These are phyloP conservation scores for Sparus aurata DNA, from an alignment of 2,797 vertebrate genomes.

Conservation along the genomic window DNA sequence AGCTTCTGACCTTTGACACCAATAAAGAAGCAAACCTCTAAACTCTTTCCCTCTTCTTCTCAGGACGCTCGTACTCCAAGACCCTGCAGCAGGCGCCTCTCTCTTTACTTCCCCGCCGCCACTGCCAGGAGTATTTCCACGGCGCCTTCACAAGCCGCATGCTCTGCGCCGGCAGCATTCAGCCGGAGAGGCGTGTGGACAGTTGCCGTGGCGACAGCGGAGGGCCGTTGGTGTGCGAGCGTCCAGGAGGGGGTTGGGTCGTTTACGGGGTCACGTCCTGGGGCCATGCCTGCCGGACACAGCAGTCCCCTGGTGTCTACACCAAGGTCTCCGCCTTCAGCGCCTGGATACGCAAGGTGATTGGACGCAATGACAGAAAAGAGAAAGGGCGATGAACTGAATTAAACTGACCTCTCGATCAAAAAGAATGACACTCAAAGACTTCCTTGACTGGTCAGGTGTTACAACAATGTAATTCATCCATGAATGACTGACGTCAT, in stretches of 20 bases:
- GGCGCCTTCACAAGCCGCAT: slow-evolving; percentile 94
- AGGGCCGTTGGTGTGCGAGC: slow-evolving; percentile 94
- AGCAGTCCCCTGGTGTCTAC: slow-evolving; percentile 96
- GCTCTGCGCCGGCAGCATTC: slow-evolving; percentile 93
- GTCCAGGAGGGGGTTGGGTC: slow-evolving; percentile 90
- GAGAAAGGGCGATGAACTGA: slow-evolving; percentile 27
- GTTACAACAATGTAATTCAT: slow-evolving; percentile 14
- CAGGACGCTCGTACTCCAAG: slow-evolving; percentile 95
- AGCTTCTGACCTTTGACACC: neutral
- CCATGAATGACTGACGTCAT: slow-evolving; percentile 10
- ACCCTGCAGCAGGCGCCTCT: slow-evolving; percentile 95
- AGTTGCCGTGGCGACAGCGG: slow-evolving; percentile 98
- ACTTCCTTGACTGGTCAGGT: slow-evolving; percentile 23
- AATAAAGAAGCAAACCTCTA: slow-evolving; percentile 4
- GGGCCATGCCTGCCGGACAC: slow-evolving; percentile 94
- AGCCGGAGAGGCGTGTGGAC: slow-evolving; percentile 89
- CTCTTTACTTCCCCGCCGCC: slow-evolving; percentile 90
- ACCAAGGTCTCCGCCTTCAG: slow-evolving; percentile 95
- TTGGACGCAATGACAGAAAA: slow-evolving; percentile 68
- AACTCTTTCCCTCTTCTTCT: slow-evolving; percentile 40
- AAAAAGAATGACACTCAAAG: slow-evolving; percentile 9
- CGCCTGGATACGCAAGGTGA: slow-evolving; percentile 93
- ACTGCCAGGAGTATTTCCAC: slow-evolving; percentile 91
- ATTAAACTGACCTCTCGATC: neutral
- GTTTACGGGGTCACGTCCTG: slow-evolving; percentile 98